These are phyloP conservation scores for Hymenochirus boettgeri DNA, from an alignment of 2,113 vertebrate genomes.

Conservation along the genomic window DNA sequence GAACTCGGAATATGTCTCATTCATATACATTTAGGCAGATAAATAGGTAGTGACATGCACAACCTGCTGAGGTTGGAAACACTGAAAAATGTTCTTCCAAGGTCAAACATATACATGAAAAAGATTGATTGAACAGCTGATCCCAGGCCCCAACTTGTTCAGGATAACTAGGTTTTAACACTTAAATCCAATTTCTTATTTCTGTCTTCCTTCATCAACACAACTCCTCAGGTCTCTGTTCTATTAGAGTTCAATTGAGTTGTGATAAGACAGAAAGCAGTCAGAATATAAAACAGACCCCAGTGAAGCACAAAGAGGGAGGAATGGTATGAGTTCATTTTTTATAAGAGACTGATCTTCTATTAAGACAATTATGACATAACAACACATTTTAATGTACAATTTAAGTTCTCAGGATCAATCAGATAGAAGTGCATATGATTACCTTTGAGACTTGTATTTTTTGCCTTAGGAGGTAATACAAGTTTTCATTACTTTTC, in stretches of 20 bases:
- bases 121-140: slow-evolving; percentile 40
- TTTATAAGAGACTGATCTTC: slow-evolving; percentile 4
- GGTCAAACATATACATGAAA: slow-evolving; percentile 36
- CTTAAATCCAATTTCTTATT: slow-evolving; percentile 43
- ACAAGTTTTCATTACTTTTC: slow-evolving; percentile 12
- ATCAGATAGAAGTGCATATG: slow-evolving; percentile 12
- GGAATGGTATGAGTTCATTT: background rate
- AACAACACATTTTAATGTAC: slow-evolving; percentile 22
- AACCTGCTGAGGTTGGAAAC: slow-evolving; percentile 18
- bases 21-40: slow-evolving; percentile 8
- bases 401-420: slow-evolving; percentile 25
- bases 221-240: slow-evolving; percentile 34
- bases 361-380: slow-evolving; percentile 32
- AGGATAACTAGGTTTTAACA: slow-evolving; percentile 43
- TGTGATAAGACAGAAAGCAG: slow-evolving; percentile 36
- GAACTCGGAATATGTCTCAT: slow-evolving; percentile 14
- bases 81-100: slow-evolving; percentile 14
- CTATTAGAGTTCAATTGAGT: slow-evolving; percentile 42
- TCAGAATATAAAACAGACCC: slow-evolving; percentile 30
- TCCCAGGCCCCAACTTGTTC: slow-evolving; percentile 34
- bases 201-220: slow-evolving; percentile 41
- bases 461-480: slow-evolving; percentile 17
- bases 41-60: slow-evolving; percentile 27
- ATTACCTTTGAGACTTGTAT: slow-evolving; percentile 14
- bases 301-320: slow-evolving; percentile 1